Conservation (phyloP, 2,888 invertebrate species). For the Ophion costatus region DNA sequence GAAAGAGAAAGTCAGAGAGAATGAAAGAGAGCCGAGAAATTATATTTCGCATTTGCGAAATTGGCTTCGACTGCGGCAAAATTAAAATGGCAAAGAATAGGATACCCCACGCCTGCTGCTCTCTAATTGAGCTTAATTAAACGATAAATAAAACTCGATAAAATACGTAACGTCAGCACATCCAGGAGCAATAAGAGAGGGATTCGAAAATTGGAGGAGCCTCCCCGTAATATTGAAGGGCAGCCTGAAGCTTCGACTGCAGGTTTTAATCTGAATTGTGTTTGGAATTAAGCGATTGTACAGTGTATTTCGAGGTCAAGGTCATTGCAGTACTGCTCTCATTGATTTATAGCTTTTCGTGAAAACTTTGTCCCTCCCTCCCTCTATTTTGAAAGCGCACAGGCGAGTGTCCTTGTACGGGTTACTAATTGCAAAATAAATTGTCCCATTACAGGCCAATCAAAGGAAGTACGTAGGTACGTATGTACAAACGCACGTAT, state of each 20-base stretch:
- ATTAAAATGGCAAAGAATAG: slow-evolving; percentile 9
- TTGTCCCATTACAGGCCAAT: slow-evolving; percentile 38
- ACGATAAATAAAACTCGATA: neutral
- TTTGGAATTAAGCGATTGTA: neutral
- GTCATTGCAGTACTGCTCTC: neutral
- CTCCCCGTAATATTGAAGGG: neutral
- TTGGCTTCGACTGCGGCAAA: slow-evolving; percentile 22
- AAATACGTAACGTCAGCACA: neutral
- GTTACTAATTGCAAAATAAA: slow-evolving; percentile 41
- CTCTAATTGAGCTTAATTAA: slow-evolving; percentile 11
- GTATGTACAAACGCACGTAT: neutral
- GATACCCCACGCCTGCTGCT: neutral
- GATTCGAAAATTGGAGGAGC: too few relatives aligned
- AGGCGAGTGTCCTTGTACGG: slow-evolving; percentile 15
- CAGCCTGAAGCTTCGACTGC: neutral
- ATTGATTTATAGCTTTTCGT: neutral
- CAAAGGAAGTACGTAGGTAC: slow-evolving; percentile 3
- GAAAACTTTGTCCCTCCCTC: neutral
- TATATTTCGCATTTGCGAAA: slow-evolving; percentile 49
- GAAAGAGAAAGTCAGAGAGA: neutral
- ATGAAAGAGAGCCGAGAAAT: slow-evolving; percentile 23
- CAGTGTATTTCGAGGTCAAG: neutral
- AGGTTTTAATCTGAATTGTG: neutral
- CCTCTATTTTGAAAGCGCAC: neutral
- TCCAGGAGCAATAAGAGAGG: neutral